Conservation (phyloP, 2,113 vertebrate species). For the Notechis scutatus region DNA sequence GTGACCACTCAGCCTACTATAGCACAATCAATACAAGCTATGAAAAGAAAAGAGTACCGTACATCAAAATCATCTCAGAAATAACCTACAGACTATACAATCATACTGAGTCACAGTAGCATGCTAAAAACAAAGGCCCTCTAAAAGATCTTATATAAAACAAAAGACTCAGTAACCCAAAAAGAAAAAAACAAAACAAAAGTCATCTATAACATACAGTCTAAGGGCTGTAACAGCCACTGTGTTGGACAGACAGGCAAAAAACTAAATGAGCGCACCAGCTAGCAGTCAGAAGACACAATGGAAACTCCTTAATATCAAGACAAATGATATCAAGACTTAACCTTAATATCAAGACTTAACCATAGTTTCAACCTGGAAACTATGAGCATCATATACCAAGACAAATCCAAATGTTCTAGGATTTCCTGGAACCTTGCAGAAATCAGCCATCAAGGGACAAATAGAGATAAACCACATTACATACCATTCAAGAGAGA, state of each 20-base stretch:
- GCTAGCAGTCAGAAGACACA: not conserved
- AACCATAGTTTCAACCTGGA: not conserved
- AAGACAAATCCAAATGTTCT: not conserved
- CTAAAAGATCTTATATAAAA: not conserved
- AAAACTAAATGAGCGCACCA: not conserved
- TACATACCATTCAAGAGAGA: not conserved
- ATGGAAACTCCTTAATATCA: not conserved
- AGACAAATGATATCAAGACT: too few relatives aligned
- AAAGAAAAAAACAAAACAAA: not conserved
- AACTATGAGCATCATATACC: not conserved
- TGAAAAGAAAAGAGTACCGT: too few relatives aligned
- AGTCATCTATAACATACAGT: not conserved
- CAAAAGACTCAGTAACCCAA: not conserved
- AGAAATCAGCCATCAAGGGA: not conserved
- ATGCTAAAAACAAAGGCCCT: too few relatives aligned
- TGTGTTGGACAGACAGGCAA: not conserved
- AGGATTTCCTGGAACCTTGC: not conserved
- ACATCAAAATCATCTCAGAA: too few relatives aligned
- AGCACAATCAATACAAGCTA: too few relatives aligned
- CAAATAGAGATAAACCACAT: not conserved
- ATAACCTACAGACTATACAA: too few relatives aligned
- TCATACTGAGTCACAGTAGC: too few relatives aligned
- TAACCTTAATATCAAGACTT: too few relatives aligned
- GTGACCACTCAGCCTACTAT: not conserved
- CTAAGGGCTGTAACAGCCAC: not conserved